Conservation (phyloP, 1,140 invertebrate genomes). For the Zaprionus africanus region DNA sequence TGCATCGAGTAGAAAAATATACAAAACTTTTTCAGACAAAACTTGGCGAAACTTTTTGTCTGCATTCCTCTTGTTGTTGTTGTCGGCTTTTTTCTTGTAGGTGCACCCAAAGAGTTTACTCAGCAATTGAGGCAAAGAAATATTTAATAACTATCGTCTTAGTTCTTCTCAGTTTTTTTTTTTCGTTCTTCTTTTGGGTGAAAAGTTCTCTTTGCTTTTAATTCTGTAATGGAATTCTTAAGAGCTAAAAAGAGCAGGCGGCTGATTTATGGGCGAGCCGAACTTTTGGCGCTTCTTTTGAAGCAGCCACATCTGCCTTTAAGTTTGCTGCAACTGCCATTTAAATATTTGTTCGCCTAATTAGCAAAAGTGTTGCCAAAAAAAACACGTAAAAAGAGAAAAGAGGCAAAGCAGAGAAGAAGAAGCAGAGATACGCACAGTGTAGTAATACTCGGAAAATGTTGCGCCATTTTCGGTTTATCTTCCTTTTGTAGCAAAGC, state of each 20-base stretch:
- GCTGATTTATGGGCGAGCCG: conserved; percentile 61
- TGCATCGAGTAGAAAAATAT: conserved; percentile 36
- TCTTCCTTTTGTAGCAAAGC: conserved; percentile 64
- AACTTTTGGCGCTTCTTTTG: conserved; percentile 50
- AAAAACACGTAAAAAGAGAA: background rate
- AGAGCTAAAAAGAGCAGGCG: conserved; percentile 22
- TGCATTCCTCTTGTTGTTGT: conserved; percentile 24
- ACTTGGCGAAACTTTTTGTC: conserved; percentile 46
- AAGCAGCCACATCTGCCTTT: conserved; percentile 54
- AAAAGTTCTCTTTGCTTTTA: conserved; percentile 71
- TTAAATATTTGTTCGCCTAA: conserved; percentile 75
- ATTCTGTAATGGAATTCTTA: conserved; percentile 78
- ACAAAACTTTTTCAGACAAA: conserved; percentile 39
- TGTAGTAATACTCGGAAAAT: conserved; percentile 46
- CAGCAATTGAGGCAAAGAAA: conserved; percentile 72
- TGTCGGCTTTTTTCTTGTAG: conserved; percentile 50
- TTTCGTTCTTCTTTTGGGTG: conserved; percentile 4
- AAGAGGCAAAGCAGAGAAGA: conserved; percentile 26
- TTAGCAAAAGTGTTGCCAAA: conserved; percentile 75
- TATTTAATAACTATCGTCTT: conserved; percentile 79
- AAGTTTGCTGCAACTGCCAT: conserved; percentile 55
- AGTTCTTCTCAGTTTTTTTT: conserved; percentile 23
- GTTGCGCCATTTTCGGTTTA: conserved; percentile 81
- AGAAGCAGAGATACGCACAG: conserved; percentile 2
- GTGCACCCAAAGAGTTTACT: conserved; percentile 65